phyloP scores from a whole-genome alignment of 2,888 invertebrate species.

The Ernsta delagoae region DNA sequence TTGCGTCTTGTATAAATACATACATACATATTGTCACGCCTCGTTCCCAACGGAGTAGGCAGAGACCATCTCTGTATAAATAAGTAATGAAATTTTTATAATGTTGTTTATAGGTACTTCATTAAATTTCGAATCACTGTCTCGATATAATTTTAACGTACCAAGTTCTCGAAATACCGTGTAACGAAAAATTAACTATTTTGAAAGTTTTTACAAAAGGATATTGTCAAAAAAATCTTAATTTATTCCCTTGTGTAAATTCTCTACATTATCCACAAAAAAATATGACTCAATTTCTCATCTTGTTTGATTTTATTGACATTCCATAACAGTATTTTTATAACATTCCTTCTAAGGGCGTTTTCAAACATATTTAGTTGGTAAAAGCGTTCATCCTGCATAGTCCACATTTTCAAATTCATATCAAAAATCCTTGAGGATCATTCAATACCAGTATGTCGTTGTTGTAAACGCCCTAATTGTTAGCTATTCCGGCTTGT shows the following conservation, averaged over 20 bases:
- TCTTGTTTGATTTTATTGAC: slow-evolving; percentile 1
- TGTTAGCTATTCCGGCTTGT: slow-evolving; percentile 49
- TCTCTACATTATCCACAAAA: neutral
- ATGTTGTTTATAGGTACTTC: too few species aligned
- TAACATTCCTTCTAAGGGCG: slow-evolving; percentile 52
- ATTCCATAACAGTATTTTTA: slow-evolving; percentile 25
- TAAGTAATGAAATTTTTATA: too few species aligned
- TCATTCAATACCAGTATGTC: too few species aligned
- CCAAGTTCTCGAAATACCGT: slow-evolving; percentile 6
- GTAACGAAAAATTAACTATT: neutral
- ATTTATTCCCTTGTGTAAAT: too few species aligned
- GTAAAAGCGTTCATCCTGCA: neutral
- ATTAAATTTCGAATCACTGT: too few species aligned
- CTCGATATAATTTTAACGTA: neutral
- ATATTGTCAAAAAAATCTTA: neutral
- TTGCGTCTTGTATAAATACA: too few species aligned
- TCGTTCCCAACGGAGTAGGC: too few species aligned
- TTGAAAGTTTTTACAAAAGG: neutral
- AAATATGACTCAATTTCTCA: neutral
- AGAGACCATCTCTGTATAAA: too few species aligned
- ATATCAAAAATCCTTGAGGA: too few species aligned
- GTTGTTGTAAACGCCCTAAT: slow-evolving; percentile 18
- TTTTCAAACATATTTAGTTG: neutral
- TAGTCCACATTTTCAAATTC: too few species aligned
- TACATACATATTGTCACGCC: too few species aligned